Percentiles rank a stretch among this genome's conserved stretches.
Conservation (phyloP, 2,888 invertebrate species). For the Masnerella sp. region DNA sequence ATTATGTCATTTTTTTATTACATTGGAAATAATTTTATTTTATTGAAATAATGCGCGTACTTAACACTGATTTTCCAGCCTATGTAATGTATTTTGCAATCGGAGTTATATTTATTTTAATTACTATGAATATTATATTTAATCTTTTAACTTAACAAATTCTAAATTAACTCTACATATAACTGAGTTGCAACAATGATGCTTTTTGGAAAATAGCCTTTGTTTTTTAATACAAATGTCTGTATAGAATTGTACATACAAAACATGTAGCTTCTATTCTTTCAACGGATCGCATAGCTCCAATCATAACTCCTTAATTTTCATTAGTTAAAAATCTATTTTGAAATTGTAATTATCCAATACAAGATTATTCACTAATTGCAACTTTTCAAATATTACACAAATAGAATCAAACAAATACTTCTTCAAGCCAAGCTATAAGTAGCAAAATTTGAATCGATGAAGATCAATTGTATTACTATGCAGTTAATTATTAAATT, state of each 20-base stretch:
- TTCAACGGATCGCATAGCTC: slow-evolving; percentile 21
- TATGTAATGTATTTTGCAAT: background rate
- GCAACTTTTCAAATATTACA: too few relatives aligned
- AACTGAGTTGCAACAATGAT: slow-evolving; percentile 11
- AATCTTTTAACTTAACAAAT: background rate
- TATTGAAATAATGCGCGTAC: background rate
- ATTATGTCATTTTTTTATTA: slow-evolving; percentile 3
- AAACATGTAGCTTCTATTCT: slow-evolving; percentile 29
- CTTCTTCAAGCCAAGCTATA: too few relatives aligned
- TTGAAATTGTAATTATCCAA: too few relatives aligned
- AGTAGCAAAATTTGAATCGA: too few relatives aligned
- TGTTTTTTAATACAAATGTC: slow-evolving; percentile 27
- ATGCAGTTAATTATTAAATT: too few relatives aligned
- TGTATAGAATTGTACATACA: slow-evolving; percentile 48
- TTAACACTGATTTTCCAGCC: slow-evolving; percentile 12
- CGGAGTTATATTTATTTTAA: background rate
- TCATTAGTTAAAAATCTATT: too few relatives aligned
- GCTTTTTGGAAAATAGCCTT: slow-evolving; percentile 39
- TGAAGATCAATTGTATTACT: too few relatives aligned
- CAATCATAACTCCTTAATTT: too few relatives aligned
- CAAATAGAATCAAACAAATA: too few relatives aligned
- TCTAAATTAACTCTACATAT: slow-evolving; percentile 6
- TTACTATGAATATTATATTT: slow-evolving; percentile 5
- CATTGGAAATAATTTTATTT: background rate
- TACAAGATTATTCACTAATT: too few relatives aligned